Evolutionary conservation across 2,888 invertebrate species (phyloP), one percentile per base, ranked within the genome.

Genomic region (Ectropis crepuscularia): DNA sequence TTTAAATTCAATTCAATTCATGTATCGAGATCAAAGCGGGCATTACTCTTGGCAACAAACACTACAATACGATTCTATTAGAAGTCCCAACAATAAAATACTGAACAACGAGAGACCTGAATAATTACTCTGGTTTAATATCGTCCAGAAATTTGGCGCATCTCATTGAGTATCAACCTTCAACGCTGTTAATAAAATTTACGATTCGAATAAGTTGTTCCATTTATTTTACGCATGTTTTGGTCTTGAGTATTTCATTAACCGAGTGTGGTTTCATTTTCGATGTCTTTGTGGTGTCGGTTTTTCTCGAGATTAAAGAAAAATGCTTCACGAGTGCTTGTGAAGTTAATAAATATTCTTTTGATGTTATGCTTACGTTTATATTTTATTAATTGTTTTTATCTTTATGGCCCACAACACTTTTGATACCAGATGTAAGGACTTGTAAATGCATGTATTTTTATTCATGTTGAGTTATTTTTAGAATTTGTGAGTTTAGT

Each of bases 21-120:
- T 77, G 78, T 73, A 76, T 63, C 49, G 72, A 88, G 86, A 90
- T 90, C 89, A 90, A 90, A 91, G 90, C 74, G 74, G 38, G 58
- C 70, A 74, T 72, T 74, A 76, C 73, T 80, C 80, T 83, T 83
- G 83, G 83, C 81, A 82, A 71, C 75, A 70, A 70, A 71, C 75
- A 71, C 74, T 74, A 75, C 76, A 74, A 79, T 61, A 73, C 68
- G 69, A 60, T 60, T 60, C 60, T 55, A 55, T 39, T 55, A 55
- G 47, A 45, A 16, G 45, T 39, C 47, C 43, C 49, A 75, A 82
- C 81, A 82, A 80, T 86, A 86, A 84, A 83, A 77, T 80, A 76
- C 74, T 76, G 69, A 72, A 72, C 72, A 63, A 71, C 57, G 50
- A 67, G 50, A 41, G 61, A 65, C 69, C 70, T 72, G 74, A 75